Conservation (phyloP, 2,113 vertebrate genomes). For the Lamprotornis superbus region DNA sequence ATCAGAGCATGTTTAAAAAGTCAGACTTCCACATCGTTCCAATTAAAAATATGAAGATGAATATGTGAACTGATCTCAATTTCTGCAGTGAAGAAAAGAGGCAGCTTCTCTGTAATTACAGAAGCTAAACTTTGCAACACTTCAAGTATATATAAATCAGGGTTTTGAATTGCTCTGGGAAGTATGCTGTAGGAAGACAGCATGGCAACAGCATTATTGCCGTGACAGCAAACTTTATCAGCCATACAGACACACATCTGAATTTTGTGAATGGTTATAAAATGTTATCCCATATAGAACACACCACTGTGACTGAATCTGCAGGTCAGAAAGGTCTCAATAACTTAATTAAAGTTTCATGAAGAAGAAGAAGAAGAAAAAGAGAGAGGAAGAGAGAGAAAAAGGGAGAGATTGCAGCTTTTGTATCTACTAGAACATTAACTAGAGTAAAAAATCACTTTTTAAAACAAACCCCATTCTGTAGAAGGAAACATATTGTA, state of each 20-base stretch:
- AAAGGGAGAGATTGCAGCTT: neutral
- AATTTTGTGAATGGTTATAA: neutral
- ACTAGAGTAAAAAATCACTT: neutral
- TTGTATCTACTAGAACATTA: neutral
- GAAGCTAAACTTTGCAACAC: slow-evolving; percentile 61
- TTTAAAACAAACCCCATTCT: neutral
- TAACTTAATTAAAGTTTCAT: neutral
- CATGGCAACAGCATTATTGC: slow-evolving; percentile 19
- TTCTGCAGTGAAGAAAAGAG: slow-evolving; percentile 23
- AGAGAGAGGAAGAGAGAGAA: neutral
- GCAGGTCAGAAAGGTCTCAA: neutral
- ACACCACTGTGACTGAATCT: neutral
- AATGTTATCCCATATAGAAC: neutral
- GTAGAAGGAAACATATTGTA: neutral
- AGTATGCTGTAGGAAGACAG: neutral
- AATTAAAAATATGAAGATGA: slow-evolving; percentile 48
- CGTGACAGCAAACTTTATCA: neutral
- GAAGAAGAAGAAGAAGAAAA: neutral
- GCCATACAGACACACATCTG: neutral
- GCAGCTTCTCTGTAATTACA: slow-evolving; percentile 52
- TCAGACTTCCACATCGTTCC: slow-evolving; percentile 37
- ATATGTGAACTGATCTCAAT: slow-evolving; percentile 18
- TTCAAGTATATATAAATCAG: slow-evolving; percentile 46
- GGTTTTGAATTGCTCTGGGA: slow-evolving; percentile 11
- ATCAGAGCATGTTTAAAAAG: slow-evolving; percentile 42